Percentiles rank a stretch among this genome's conserved stretches.
phyloP scores from a whole-genome alignment of 2,113 vertebrate genomes.

The Tragelaphus strepsiceros region DNA sequence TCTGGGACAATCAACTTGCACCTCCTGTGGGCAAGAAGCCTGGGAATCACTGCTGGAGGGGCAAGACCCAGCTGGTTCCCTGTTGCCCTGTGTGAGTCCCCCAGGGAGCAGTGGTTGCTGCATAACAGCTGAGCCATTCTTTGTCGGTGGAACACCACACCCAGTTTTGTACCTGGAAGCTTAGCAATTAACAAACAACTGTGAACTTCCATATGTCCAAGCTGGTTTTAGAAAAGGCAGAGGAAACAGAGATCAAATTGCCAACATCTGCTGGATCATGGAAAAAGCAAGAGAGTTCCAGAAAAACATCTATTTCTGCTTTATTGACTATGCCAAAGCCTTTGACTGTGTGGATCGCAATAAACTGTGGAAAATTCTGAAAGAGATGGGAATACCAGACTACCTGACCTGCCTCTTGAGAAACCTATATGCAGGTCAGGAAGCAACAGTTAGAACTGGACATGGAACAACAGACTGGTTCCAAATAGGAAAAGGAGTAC shows the following conservation, averaged over 20 bases:
- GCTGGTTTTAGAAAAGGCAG: too few relatives aligned
- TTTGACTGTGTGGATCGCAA: not conserved
- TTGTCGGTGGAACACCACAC: not conserved
- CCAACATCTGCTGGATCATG: too few relatives aligned
- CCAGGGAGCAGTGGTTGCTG: not conserved
- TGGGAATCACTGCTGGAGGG: not conserved
- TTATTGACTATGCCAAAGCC: not conserved
- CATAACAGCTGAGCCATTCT: not conserved
- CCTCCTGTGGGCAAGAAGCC: not conserved
- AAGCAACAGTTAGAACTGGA: not conserved
- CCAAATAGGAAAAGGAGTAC: not conserved
- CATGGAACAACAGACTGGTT: not conserved
- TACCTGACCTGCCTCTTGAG: not conserved
- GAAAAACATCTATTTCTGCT: not conserved
- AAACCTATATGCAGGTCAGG: not conserved
- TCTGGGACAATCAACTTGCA: constrained; percentile 38
- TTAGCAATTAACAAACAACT: not conserved
- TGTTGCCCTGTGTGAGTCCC: not conserved
- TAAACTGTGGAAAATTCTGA: not conserved
- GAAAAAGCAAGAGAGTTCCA: too few relatives aligned
- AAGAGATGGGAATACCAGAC: not conserved
- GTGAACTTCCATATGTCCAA: too few relatives aligned
- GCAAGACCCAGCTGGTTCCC: constrained; percentile 57
- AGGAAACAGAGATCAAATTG: too few relatives aligned
- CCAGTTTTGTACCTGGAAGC: constrained; percentile 25